These are phyloP conservation scores for Danaus melanippus DNA, from an alignment of 1,140 invertebrate genomes.

Conservation along the genomic window DNA sequence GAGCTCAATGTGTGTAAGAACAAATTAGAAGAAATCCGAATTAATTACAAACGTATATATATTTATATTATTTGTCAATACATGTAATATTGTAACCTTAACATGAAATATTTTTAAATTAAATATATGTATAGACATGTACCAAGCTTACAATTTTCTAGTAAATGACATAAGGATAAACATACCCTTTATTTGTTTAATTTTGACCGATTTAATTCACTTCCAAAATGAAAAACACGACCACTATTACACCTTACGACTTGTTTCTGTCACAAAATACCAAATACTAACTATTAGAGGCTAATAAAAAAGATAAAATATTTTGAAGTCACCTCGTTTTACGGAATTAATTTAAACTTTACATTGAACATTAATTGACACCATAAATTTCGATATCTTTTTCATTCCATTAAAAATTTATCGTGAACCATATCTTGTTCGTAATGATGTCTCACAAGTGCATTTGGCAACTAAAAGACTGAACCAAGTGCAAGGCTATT, in stretches of 20 bases:
- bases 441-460: slow-evolving; percentile 4
- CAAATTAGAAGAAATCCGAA: too few relatives aligned
- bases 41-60: too few relatives aligned
- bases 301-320: too few relatives aligned
- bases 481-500: slow-evolving; percentile 23
- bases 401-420: background rate
- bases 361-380: slow-evolving; percentile 4
- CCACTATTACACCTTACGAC: background rate
- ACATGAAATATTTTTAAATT: background rate
- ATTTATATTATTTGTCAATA: too few relatives aligned
- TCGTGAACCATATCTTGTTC: slow-evolving; percentile 5
- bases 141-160: background rate
- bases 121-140: slow-evolving; percentile 1
- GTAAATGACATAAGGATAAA: slow-evolving; percentile 6
- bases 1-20: too few relatives aligned
- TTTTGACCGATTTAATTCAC: slow-evolving; percentile 31
- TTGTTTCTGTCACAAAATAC: slow-evolving; percentile 8
- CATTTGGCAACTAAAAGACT: slow-evolving; percentile 20
- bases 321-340: background rate
- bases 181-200: slow-evolving; percentile 55
- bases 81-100: background rate
- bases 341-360: slow-evolving; percentile 6
- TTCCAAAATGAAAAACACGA: slow-evolving; percentile 7
- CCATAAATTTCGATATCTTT: background rate
- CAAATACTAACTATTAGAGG: too few relatives aligned